Evolutionary conservation across 2,797 vertebrate genomes (phyloP).

Genomic region (Rhynchonycteris naso): DNA sequence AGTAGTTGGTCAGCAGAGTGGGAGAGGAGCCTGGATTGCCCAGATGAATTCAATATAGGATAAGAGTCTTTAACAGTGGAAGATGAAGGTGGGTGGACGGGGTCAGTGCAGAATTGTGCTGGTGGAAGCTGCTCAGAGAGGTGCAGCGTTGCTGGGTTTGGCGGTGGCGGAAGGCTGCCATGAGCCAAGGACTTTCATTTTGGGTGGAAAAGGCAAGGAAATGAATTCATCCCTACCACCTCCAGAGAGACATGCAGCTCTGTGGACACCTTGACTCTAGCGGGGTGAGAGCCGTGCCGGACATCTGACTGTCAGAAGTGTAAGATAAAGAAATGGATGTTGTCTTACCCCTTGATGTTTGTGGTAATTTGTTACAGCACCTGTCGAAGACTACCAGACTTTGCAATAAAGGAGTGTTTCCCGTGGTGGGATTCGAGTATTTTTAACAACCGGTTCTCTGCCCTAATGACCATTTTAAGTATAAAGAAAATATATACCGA

Average conservation of each 20-base stretch:
- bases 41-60: background rate
- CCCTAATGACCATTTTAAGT: no score
- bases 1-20: background rate
- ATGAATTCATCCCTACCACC: background rate
- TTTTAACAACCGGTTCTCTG: no score
- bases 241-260: background rate
- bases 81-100: background rate
- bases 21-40: background rate
- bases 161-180: background rate
- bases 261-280: background rate
- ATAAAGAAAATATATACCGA: no score
- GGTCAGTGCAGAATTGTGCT: background rate
- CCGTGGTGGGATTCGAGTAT: no score
- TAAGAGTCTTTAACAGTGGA: background rate
- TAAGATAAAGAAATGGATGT: conserved; percentile 17
- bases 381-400: background rate
- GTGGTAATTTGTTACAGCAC: conserved; percentile 3
- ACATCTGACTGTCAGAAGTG: background rate
- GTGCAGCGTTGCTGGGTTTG: background rate
- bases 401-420: background rate
- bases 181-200: background rate
- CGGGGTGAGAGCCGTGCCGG: background rate
- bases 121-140: background rate
- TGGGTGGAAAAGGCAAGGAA: conserved; percentile 8
- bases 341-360: background rate